phyloP scores from a whole-genome alignment of 1,140 invertebrate genomes.

The Hyles euphorbiae region DNA sequence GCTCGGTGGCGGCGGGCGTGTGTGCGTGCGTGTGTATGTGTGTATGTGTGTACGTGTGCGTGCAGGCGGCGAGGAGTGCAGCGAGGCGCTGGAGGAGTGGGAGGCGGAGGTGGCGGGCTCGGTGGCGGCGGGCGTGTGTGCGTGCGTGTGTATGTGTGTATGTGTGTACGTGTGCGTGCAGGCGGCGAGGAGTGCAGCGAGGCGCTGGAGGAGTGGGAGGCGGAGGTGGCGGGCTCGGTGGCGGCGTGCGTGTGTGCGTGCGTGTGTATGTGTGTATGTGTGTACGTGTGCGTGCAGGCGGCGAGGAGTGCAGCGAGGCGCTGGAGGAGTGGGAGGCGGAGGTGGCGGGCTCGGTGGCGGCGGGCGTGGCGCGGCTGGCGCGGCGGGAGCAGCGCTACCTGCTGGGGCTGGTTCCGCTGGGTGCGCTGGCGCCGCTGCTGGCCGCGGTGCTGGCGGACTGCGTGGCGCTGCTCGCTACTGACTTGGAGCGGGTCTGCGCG shows the following conservation, averaged over 20 bases:
- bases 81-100: conserved; percentile 44
- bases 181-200: conserved; percentile 35
- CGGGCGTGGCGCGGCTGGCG: conserved; percentile 91
- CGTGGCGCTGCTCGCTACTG: conserved; percentile 88
- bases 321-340: conserved; percentile 53
- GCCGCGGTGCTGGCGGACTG: conserved; percentile 89
- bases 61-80: conserved; percentile 29
- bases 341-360: conserved; percentile 77
- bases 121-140: conserved; percentile 84
- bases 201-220: conserved; percentile 49
- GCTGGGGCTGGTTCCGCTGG: conserved; percentile 88
- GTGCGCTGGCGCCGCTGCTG: conserved; percentile 89
- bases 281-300: conserved; percentile 19
- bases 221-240: conserved; percentile 65
- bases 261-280: background rate
- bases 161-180: conserved; percentile 18
- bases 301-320: conserved; percentile 38
- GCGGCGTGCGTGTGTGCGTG: conserved; percentile 52
- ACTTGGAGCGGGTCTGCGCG: conserved; percentile 80
- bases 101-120: conserved; percentile 51
- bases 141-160: background rate
- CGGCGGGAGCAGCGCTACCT: conserved; percentile 90
- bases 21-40: background rate
- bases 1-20: conserved; percentile 85
- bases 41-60: conserved; percentile 19